These are phyloP conservation scores for Crocodylus rhombifer DNA, from an alignment of 2,797 vertebrate species.

Conservation along the genomic window DNA sequence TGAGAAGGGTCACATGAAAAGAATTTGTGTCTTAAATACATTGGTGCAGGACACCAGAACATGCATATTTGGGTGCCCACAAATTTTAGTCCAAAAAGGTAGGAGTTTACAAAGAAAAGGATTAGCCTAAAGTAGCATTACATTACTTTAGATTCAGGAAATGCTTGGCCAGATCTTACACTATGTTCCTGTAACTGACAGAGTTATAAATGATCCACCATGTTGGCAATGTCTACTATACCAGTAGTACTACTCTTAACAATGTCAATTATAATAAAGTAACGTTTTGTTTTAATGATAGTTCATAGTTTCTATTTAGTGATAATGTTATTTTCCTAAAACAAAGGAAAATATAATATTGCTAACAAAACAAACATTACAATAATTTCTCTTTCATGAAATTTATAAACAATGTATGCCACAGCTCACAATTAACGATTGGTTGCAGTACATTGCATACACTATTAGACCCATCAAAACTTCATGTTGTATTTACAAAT, in stretches of 20 bases:
- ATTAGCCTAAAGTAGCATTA: not conserved
- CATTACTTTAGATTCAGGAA: not conserved
- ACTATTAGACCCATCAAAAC: not conserved
- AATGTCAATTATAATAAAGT: not conserved
- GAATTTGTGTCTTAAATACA: not conserved
- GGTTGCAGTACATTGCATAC: slow-evolving; percentile 8
- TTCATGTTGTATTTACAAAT: slow-evolving; percentile 27
- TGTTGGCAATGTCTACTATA: not conserved
- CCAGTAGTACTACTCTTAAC: not conserved
- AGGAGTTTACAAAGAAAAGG: no score
- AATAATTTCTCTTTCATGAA: not conserved
- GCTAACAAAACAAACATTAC: not conserved
- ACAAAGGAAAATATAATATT: not conserved
- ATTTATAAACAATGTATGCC: not conserved
- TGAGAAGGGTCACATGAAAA: not conserved
- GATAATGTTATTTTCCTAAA: not conserved
- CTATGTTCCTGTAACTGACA: not conserved
- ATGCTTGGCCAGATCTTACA: not conserved
- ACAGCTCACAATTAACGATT: not conserved
- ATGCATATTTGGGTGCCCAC: not conserved
- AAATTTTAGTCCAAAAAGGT: no score
- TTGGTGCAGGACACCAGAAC: accelerated
- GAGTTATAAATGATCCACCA: not conserved
- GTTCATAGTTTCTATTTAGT: not conserved
- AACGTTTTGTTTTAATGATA: not conserved